Conservation (phyloP, 1,140 invertebrate species). For the Drosophila micromelanica region DNA sequence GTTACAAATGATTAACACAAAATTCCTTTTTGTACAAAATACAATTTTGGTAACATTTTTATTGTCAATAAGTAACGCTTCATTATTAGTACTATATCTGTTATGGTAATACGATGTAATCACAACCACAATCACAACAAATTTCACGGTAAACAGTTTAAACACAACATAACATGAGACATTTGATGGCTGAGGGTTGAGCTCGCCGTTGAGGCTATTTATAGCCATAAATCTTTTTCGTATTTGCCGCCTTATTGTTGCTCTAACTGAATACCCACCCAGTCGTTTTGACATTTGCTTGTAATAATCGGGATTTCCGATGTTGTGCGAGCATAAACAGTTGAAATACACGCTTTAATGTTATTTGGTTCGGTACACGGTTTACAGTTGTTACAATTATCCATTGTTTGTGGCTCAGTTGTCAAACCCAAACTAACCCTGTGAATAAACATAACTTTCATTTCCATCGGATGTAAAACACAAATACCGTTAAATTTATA, state of each 20-base stretch:
- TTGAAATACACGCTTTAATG: constrained; percentile 68
- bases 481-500: constrained; percentile 46
- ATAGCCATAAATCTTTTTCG: constrained; percentile 72
- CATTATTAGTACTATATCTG: constrained; percentile 55
- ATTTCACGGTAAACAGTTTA: constrained; percentile 77
- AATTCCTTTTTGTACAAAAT: constrained; percentile 61
- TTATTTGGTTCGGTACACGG: constrained; percentile 68
- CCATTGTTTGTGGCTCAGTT: constrained; percentile 55
- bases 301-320: constrained; percentile 79
- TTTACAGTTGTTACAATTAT: constrained; percentile 78
- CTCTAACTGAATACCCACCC: constrained; percentile 47
- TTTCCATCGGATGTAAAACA: constrained; percentile 19
- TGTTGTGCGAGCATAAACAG: constrained; percentile 44
- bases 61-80: constrained; percentile 64
- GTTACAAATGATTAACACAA: constrained; percentile 57
- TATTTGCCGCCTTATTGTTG: constrained; percentile 61
- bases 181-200: constrained; percentile 56
- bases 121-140: constrained; percentile 76
- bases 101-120: constrained; percentile 60
- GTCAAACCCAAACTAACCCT: constrained; percentile 55
- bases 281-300: constrained; percentile 72
- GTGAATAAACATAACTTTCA: constrained; percentile 54
- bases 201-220: constrained; percentile 50
- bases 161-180: constrained; percentile 55
- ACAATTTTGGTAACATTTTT: constrained; percentile 64